Evolutionary conservation across 2,797 vertebrate genomes (phyloP), one percentile per base, ranked within the genome.

Genomic region (Liparis tanakae): DNA sequence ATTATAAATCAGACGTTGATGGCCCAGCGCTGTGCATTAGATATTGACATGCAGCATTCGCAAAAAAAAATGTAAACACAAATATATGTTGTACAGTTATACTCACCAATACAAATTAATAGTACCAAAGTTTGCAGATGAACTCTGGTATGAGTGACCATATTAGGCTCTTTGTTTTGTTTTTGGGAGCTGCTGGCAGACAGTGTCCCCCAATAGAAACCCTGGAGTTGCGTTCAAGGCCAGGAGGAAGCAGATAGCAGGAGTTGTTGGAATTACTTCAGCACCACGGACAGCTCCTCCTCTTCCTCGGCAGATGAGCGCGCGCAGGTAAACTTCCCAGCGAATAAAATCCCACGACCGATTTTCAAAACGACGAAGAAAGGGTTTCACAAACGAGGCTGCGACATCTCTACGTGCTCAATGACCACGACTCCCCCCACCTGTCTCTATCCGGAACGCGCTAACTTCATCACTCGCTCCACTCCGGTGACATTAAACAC

Each of bases 211-310:
- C 6, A 3, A 36, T 12, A 53, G 59, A 56, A 36, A 62, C 13
- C 10, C 6, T 57, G 0, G 71, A 69, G 67, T 74, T 58, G 36
- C 63, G 51, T 70, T 68, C 48, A 25, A 76, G 57, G 53, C 58
- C 64, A 44, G 59, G 37, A 36, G 54, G 10, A 5, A 51, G 34
- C 25, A 30, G 25, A 56, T 6, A 20, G 1, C 2, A 33, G 67
- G 50, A 72, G 53, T 61, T 34, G 53, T 13, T 34, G 53, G 41
- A 17, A 72, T 5, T 55, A 74, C 37, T 88, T 91, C 92, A 94
- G 92, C 0, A 94, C 93, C 89, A 82, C 58, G 86, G 94, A 93
- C 91, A 95, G 93, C 89, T 81, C 85, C 89, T 81, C 77, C 25
- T 30, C 25, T 30, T 79, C 61, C 54, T 73, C 53, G 62, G 65